Percentiles rank a stretch among this genome's conserved stretches.
These are phyloP conservation scores for Leptopilina syphax DNA, from an alignment of 2,888 invertebrate genomes.

Conservation along the genomic window DNA sequence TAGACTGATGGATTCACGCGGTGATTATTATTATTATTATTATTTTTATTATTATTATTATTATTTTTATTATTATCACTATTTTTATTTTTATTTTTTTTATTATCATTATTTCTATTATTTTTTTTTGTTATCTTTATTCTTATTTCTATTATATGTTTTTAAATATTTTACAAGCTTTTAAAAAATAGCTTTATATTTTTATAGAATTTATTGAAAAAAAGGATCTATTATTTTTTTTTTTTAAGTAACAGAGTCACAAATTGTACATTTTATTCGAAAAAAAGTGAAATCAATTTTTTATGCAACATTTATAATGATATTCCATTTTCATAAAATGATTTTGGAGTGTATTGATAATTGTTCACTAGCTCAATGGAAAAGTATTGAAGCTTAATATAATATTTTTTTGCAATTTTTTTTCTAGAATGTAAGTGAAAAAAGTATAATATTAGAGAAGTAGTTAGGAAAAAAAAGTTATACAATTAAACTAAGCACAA, in stretches of 20 bases:
- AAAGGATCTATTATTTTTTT: not conserved
- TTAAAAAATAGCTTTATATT: not conserved
- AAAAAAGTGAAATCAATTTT: not conserved
- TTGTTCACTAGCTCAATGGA: not conserved
- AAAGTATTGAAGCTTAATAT: constrained; percentile 20
- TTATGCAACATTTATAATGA: constrained; percentile 18
- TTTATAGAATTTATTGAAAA: constrained; percentile 6
- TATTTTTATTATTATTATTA: not conserved
- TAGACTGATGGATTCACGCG: not conserved
- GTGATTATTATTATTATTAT: constrained; percentile 7
- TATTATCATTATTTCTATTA: constrained; percentile 2
- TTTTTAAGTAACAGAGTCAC: not conserved
- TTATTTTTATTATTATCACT: not conserved
- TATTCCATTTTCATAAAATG: constrained; percentile 1
- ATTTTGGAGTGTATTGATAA: not conserved
- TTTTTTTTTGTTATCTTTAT: not conserved
- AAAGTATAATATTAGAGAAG: not conserved
- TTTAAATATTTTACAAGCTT: not conserved
- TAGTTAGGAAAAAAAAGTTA: not conserved
- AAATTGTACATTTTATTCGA: not conserved
- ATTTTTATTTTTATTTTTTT: not conserved
- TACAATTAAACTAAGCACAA: not conserved
- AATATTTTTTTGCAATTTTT: constrained; percentile 10
- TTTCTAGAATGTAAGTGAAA: not conserved
- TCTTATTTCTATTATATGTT: constrained; percentile 2